These are phyloP conservation scores for Eriosoma lanigerum DNA, from an alignment of 1,140 invertebrate genomes.

Conservation along the genomic window DNA sequence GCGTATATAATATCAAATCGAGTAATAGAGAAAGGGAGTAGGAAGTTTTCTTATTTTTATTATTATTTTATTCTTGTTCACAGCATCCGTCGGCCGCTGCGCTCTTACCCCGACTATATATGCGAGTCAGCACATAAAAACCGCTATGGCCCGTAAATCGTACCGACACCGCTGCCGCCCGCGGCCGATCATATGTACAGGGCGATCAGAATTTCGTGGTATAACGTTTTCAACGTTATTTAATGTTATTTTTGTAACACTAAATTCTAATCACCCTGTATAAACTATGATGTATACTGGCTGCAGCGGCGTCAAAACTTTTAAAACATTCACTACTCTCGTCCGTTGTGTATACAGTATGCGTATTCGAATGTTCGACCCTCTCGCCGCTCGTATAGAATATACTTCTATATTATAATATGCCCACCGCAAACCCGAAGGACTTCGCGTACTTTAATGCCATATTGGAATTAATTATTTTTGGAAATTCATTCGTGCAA, in stretches of 20 bases:
- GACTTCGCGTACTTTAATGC: slow-evolving; percentile 19
- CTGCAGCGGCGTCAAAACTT: slow-evolving; percentile 33
- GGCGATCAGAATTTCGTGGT: too few species aligned
- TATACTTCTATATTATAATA: too few species aligned
- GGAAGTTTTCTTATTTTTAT: neutral
- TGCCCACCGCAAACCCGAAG: neutral
- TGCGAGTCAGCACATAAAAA: slow-evolving; percentile 27
- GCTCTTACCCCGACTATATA: neutral
- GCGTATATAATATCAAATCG: neutral
- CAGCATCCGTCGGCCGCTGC: neutral
- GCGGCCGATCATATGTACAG: neutral
- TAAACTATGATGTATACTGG: too few species aligned
- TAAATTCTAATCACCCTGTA: too few species aligned
- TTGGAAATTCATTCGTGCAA: neutral
- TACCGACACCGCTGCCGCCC: neutral
- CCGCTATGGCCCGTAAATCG: slow-evolving; percentile 16
- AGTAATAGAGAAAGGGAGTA: neutral
- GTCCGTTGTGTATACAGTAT: neutral
- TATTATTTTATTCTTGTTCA: slow-evolving; percentile 23
- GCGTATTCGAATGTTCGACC: too few species aligned
- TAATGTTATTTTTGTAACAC: too few species aligned
- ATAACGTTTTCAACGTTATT: too few species aligned
- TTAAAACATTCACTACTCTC: slow-evolving; percentile 43
- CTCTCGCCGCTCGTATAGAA: too few species aligned
- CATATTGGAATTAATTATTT: slow-evolving; percentile 38